Conservation (phyloP, 2,113 vertebrate genomes). For the Nycticebus coucang region DNA sequence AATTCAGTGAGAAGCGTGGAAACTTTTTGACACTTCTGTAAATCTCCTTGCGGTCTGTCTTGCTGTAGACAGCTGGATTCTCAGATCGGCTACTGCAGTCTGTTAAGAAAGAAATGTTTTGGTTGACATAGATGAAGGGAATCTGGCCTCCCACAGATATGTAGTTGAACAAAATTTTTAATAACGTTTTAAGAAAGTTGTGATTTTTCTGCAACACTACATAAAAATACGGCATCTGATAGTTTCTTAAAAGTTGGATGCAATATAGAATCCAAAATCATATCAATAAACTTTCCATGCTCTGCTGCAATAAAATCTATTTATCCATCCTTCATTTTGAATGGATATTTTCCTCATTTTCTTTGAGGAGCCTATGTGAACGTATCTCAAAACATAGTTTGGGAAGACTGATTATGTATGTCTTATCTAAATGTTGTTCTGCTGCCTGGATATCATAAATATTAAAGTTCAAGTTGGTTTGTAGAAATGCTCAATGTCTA, state of each 20-base stretch:
- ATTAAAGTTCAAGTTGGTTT: not conserved
- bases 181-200: not conserved
- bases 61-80: not conserved
- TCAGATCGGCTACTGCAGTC: not conserved
- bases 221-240: not conserved
- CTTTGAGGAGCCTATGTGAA: not conserved
- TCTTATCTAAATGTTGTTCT: not conserved
- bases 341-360: not conserved
- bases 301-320: not conserved
- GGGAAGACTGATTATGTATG: not conserved
- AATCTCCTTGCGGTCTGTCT: not conserved
- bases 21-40: not conserved
- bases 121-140: not conserved
- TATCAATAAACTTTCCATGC: not conserved
- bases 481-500: not conserved
- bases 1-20: not conserved
- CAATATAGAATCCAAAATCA: not conserved
- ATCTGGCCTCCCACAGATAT: not conserved
- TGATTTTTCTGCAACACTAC: not conserved
- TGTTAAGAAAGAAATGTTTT: not conserved
- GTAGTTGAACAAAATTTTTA: not conserved
- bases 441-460: not conserved
- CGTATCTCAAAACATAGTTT: not conserved
- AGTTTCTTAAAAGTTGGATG: not conserved
- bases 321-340: not conserved